Evolutionary conservation across 2,113 vertebrate genomes (phyloP).

Genomic region (Piprites chloris): DNA sequence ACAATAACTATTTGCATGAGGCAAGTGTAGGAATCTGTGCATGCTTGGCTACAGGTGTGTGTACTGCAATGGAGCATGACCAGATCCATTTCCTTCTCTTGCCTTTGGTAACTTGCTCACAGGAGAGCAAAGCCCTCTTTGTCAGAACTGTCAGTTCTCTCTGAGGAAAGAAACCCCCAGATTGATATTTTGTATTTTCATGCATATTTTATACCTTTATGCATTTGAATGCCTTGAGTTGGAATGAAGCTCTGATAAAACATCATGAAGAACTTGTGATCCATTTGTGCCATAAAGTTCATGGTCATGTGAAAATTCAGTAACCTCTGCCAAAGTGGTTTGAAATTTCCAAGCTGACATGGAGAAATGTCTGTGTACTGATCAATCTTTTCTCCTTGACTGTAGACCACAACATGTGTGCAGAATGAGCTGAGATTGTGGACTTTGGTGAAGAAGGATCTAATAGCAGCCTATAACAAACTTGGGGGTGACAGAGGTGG

Average conservation of each 20-base stretch:
- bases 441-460: background rate
- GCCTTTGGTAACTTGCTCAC: background rate
- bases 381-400: background rate
- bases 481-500: background rate
- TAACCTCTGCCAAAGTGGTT: background rate
- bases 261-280: background rate
- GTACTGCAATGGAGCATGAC: background rate
- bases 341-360: background rate
- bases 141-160: background rate
- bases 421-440: background rate
- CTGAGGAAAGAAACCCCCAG: background rate
- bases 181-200: background rate
- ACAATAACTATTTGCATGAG: background rate
- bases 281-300: background rate
- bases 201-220: background rate
- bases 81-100: background rate
- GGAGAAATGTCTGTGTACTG: background rate
- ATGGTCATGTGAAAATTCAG: background rate
- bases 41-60: rapidly evolving
- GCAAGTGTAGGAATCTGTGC: rapidly evolving
- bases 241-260: background rate
- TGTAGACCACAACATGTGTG: background rate
- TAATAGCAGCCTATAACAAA: background rate
- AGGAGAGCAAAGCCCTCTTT: background rate
- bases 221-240: background rate